Base-by-base conservation (phyloP, 92 coral and sea anemone genomes). In the Phenganax subtilis region DNA sequence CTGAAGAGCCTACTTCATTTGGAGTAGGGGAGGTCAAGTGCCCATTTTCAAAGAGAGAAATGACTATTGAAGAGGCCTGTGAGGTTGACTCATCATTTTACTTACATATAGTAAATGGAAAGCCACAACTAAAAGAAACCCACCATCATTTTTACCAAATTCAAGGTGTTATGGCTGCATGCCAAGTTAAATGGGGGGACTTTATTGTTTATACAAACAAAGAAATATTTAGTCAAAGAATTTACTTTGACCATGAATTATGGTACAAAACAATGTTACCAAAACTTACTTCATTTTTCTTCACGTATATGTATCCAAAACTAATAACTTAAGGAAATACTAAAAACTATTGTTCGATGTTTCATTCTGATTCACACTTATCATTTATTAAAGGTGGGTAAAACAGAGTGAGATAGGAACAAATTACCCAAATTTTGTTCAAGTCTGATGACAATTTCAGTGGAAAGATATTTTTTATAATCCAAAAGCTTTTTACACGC, bases 131-230 rank as follows among this genome's bases (percentile, higher is more conserved):
- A 65, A 81, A 81, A 59, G 54, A 63, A 56, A 65, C 77, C 44
- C 85, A 85, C 57, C 17, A 51, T 72, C 53, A 85, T 51, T 80
- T 55, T 70, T 81, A 57, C 57, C 88, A 85, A 71, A 56, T 85
- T 71, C 88, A 85, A 85, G 88, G 88, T 16, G 75, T 80, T 60
- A 60, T 85, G 54, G 82, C 81, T 77, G 55, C 82, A 14, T 80
- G 88, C 67, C 79, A 67, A 10, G 59, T 79, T 37, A 71, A 75
- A 29, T 79, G 81, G 88, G 88, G 17, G 31, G 84, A 85, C 53
- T 81, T 81, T 81, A 77, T 80, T 57, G 88, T 71, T 25, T 80
- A 79, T 63, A 68, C 88, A 68, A 82, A 82, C 64, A 74, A 82
- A 65, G 84, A 84, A 8, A 14, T 77, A 12, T 85, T 78, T 54